Evolutionary conservation across 2,113 vertebrate species (phyloP).

Genomic region (Chaenocephalus aceratus): DNA sequence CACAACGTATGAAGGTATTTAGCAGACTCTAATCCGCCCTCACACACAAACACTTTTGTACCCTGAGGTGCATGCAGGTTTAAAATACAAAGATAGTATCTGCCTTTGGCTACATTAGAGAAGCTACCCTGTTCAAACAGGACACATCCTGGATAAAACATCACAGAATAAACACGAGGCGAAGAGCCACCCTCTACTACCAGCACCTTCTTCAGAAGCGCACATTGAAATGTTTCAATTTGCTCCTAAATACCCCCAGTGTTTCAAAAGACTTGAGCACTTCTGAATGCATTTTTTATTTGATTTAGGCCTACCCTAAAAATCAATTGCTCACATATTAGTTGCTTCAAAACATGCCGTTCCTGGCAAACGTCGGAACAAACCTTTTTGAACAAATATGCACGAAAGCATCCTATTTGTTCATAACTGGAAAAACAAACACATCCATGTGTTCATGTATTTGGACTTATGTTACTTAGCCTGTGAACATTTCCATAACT

Average conservation of each 20-base stretch:
- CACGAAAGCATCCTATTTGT: neutral
- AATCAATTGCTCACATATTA: too few species aligned
- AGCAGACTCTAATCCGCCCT: constrained; percentile 28
- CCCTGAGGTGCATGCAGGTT: constrained; percentile 42
- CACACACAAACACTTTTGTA: constrained; percentile 43
- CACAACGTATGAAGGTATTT: constrained; percentile 1
- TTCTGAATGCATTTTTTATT: neutral
- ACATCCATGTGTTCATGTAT: neutral
- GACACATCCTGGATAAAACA: constrained; percentile 67
- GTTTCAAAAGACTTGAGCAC: neutral
- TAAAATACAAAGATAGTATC: constrained; percentile 35
- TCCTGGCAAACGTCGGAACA: neutral
- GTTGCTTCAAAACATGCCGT: neutral
- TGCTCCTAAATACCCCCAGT: neutral
- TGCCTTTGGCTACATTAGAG: constrained; percentile 11
- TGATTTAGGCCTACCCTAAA: neutral
- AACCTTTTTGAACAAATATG: neutral
- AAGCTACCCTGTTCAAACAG: constrained; percentile 59
- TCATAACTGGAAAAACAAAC: too few species aligned
- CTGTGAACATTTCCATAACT: neutral
- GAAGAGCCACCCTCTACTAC: constrained; percentile 31
- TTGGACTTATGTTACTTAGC: neutral
- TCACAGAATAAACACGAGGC: constrained; percentile 32
- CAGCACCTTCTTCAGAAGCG: constrained; percentile 18
- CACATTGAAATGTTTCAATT: neutral